Evolutionary conservation across 2,113 vertebrate species (phyloP).

Genomic region (Lethenteron reissneri): DNA sequence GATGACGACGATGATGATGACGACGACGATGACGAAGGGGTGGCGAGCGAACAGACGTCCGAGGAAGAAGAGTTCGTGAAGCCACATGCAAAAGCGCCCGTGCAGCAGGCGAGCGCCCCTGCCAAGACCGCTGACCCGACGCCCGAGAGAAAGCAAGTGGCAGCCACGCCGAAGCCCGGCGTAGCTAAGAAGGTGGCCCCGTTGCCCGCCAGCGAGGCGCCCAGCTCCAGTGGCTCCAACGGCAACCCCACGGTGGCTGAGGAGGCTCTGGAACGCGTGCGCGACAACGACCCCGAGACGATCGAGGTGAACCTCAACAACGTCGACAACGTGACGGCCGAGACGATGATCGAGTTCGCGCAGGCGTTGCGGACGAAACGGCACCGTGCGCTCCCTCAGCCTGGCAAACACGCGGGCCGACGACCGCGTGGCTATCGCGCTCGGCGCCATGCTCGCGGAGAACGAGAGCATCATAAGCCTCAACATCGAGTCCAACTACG

Average conservation of each 20-base stretch:
- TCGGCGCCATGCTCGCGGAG: slow-evolving; percentile 52
- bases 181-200: slow-evolving; percentile 8
- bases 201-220: too few species aligned
- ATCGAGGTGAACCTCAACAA: slow-evolving; percentile 83
- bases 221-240: slow-evolving; percentile 20
- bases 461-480: slow-evolving; percentile 50
- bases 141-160: too few species aligned
- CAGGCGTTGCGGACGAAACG: slow-evolving; percentile 63
- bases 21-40: too few species aligned
- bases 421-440: slow-evolving; percentile 46
- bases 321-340: slow-evolving; percentile 62
- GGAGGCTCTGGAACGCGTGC: slow-evolving; percentile 49
- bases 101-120: too few species aligned
- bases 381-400: slow-evolving; percentile 44
- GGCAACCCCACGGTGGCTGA: slow-evolving; percentile 76
- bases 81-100: too few species aligned
- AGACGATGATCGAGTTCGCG: slow-evolving; percentile 53
- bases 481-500: slow-evolving; percentile 85
- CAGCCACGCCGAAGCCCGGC: slow-evolving; percentile 6
- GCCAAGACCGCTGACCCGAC: too few species aligned
- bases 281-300: slow-evolving; percentile 40
- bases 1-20: too few species aligned
- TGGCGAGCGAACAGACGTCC: too few species aligned
- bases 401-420: slow-evolving; percentile 74
- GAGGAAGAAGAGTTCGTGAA: too few species aligned